Base-by-base conservation (phyloP, 2,888 invertebrate genomes). In the Andrena bucephala region DNA sequence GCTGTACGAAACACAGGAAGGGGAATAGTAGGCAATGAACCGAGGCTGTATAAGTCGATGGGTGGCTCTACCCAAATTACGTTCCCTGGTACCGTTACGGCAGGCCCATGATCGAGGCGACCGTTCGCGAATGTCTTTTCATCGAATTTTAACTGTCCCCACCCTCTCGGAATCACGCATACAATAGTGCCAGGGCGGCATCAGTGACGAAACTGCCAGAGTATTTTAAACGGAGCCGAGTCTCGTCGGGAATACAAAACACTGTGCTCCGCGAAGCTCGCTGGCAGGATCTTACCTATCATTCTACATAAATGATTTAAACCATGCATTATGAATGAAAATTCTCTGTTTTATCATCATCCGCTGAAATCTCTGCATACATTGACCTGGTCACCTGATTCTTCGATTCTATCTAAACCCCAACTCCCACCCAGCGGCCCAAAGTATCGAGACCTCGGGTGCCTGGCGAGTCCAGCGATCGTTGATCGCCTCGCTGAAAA, bases 61-160 rank as follows among this genome's bases (percentile, higher is more conserved):
- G 73, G 65, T 71, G 66, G 69, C 80, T 81, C 88, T 91, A 89
- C 89, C 92, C 88, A 92, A 92, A 92, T 92, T 92, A 91, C 90
- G 89, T 87, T 85, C 83, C 73, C 62, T 81, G 66, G 88, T 92
- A 92, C 93, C 93, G 92, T 92, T 93, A 92, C 68, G 73, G 85
- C 79, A 77, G 85, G 74, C 81, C 83, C 84, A 84, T 85, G 86
- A 89, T 85, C 70, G 81, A 82, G 77, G 81, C 83, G 83, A 83
- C 70, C 86, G 80, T 70, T 79, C 81, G 85, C 77, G 16, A 83
- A 74, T 77, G 62, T 73, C 78, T 50, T 67, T 48, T 66, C 82
- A 48, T 60, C 78, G 79, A 86, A 83, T 86, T 85, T 77, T 75
- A 86, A 69, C 80, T 24, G 36, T 63, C 68, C 72, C 79, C 79